phyloP scores from a whole-genome alignment of 2,113 vertebrate genomes.

The Ageneiosus marmoratus region DNA sequence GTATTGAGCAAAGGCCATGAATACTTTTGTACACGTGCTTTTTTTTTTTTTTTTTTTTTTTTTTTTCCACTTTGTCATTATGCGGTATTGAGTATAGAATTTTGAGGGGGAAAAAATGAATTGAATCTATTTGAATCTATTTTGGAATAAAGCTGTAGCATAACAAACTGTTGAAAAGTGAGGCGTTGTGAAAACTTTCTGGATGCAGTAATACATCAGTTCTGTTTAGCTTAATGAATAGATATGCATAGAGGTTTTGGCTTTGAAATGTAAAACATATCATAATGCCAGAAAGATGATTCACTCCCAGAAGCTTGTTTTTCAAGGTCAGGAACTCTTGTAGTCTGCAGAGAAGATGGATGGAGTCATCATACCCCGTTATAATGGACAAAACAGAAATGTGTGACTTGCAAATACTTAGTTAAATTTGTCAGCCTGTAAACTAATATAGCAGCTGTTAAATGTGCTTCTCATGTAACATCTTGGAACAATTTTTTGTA shows the following conservation, averaged over 20 bases:
- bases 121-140: too few relatives aligned
- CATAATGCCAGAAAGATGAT: not conserved
- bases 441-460: not conserved
- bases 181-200: too few relatives aligned
- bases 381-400: not conserved
- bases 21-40: too few relatives aligned
- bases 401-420: not conserved
- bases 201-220: too few relatives aligned
- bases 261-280: not conserved
- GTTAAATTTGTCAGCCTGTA: not conserved
- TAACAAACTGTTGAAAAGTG: too few relatives aligned
- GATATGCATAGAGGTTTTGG: not conserved
- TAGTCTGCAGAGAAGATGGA: not conserved
- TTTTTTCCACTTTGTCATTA: too few relatives aligned
- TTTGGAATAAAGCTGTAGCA: too few relatives aligned
- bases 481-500: not conserved
- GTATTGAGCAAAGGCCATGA: too few relatives aligned
- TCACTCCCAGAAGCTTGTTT: not conserved
- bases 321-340: not conserved
- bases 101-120: too few relatives aligned
- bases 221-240: not conserved
- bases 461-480: not conserved
- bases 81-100: too few relatives aligned
- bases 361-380: too few relatives aligned
- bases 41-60: too few relatives aligned